phyloP scores from a whole-genome alignment of 1,140 invertebrate species.

The Hylaeus anthracinus region DNA sequence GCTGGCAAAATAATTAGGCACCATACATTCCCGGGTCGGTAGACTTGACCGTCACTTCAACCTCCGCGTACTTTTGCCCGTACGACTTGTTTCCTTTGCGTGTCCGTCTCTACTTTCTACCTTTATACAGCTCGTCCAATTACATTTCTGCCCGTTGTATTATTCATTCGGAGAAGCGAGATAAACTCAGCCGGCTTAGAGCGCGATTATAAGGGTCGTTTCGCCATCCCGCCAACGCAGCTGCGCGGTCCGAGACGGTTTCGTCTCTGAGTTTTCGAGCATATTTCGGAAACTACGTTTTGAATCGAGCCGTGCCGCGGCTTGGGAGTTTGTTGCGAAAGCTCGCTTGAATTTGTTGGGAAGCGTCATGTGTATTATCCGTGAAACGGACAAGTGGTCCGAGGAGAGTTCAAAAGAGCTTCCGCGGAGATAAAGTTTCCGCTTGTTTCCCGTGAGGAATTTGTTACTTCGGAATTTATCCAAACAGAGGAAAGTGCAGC shows the following conservation, averaged over 20 bases:
- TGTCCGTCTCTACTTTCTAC: conserved; percentile 35
- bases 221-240: not conserved
- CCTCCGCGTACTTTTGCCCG: conserved; percentile 26
- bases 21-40: conserved; percentile 25
- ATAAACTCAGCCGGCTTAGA: conserved; percentile 36
- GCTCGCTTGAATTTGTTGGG: not conserved
- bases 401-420: not conserved
- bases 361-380: not conserved
- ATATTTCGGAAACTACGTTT: conserved; percentile 4
- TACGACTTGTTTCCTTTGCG: conserved; percentile 38
- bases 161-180: conserved; percentile 43
- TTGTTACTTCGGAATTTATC: too few relatives aligned
- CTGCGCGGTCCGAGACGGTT: not conserved
- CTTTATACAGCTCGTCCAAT: conserved; percentile 42
- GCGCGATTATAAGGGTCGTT: conserved; percentile 35
- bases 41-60: conserved; percentile 4
- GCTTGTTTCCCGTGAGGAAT: too few relatives aligned
- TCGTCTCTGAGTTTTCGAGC: not conserved
- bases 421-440: too few relatives aligned
- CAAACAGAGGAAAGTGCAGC: too few relatives aligned
- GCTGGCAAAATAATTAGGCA: conserved; percentile 43
- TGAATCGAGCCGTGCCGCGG: not conserved
- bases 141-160: conserved; percentile 46
- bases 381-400: not conserved
- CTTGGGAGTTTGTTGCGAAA: not conserved